phyloP scores from a whole-genome alignment of 2,797 vertebrate species.

The Smutsia temminckii region DNA sequence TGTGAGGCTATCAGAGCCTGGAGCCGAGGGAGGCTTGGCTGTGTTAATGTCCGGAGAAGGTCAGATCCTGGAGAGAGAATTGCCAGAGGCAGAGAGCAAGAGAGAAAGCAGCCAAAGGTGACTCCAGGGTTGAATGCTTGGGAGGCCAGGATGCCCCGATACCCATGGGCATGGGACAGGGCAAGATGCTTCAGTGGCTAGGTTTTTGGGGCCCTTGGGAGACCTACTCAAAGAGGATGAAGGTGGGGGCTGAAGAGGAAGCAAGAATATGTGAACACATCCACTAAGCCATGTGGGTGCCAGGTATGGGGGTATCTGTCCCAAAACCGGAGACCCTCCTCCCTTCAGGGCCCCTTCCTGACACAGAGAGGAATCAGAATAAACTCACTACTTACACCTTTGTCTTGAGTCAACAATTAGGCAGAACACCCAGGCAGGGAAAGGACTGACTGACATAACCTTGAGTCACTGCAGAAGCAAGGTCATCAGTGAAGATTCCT shows the following conservation, averaged over 20 bases:
- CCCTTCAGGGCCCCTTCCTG: background rate
- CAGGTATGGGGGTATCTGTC: background rate
- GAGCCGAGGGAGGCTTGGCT: background rate
- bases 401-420: constrained; percentile 2
- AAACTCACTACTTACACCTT: background rate
- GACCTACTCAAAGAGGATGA: background rate
- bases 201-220: background rate
- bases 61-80: constrained; percentile 9
- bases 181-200: background rate
- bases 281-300: background rate
- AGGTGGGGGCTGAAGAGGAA: background rate
- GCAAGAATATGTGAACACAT: background rate
- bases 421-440: background rate
- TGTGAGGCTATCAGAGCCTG: background rate
- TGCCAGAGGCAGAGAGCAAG: background rate
- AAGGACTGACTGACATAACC: background rate
- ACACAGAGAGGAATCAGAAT: background rate
- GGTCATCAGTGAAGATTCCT: background rate
- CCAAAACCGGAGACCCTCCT: background rate
- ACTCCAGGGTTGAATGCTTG: background rate
- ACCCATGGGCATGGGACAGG: background rate
- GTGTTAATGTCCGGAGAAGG: constrained; percentile 6
- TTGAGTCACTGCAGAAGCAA: constrained; percentile 6
- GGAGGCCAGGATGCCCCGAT: background rate
- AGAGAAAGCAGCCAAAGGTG: background rate